phyloP scores from a whole-genome alignment of 2,113 vertebrate genomes.

The Cacatua alba region DNA sequence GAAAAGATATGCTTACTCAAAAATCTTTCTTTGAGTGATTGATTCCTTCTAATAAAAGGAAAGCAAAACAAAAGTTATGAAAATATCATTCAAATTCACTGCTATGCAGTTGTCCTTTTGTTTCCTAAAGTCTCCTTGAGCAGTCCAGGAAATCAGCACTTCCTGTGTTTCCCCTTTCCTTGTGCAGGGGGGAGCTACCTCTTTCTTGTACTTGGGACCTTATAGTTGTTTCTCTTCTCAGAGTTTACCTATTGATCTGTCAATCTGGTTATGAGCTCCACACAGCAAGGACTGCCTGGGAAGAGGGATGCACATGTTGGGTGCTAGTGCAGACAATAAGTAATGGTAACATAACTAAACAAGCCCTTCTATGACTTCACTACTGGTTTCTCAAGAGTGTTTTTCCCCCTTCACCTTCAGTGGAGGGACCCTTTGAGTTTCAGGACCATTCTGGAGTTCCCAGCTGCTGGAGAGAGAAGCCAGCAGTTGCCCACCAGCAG shows the following conservation, averaged over 20 bases:
- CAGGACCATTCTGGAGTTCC: background rate
- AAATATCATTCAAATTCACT: background rate
- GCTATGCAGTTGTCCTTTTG: background rate
- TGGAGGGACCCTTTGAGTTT: background rate
- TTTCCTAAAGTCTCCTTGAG: background rate
- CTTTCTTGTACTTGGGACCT: no score
- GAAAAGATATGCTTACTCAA: background rate
- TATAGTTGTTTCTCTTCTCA: background rate
- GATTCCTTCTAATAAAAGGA: background rate
- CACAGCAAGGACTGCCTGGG: background rate
- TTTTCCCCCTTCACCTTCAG: background rate
- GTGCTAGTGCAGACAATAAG: background rate
- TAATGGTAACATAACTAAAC: background rate
- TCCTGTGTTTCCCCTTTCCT: background rate
- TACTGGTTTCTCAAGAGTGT: background rate
- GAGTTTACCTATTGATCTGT: background rate
- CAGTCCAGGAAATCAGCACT: background rate
- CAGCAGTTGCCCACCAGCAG: background rate
- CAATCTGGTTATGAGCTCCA: background rate
- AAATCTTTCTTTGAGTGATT: background rate
- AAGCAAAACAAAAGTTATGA: background rate
- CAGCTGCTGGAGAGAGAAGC: background rate
- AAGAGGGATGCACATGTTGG: background rate
- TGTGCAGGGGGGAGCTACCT: background rate
- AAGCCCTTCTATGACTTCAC: background rate